phyloP scores from a whole-genome alignment of 2,797 vertebrate genomes.

The Rallus crepitans region DNA sequence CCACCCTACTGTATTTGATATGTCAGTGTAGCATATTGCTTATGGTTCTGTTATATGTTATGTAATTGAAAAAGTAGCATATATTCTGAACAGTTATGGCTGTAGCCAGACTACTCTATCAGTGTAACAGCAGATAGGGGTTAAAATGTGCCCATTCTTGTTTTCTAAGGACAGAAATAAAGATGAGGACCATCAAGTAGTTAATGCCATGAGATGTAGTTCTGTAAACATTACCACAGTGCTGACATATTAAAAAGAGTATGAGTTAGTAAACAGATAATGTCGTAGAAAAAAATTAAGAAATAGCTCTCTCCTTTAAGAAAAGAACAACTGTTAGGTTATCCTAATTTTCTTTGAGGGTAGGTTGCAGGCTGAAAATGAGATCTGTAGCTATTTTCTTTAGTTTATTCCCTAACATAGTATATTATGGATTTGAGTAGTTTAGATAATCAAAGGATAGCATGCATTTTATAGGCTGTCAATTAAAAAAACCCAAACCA shows the following conservation, averaged over 20 bases:
- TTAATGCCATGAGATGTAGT: neutral
- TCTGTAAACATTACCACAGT: neutral
- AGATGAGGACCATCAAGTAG: neutral
- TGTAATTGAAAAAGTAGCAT: neutral
- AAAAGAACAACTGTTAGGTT: neutral
- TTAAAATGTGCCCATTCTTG: neutral
- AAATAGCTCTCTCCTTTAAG: neutral
- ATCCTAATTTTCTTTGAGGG: neutral
- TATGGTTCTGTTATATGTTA: neutral
- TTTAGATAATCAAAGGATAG: neutral
- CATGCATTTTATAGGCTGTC: neutral
- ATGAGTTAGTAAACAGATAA: neutral
- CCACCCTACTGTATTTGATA: neutral
- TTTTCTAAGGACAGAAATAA: neutral
- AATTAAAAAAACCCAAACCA: neutral
- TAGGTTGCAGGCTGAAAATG: neutral
- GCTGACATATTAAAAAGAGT: neutral
- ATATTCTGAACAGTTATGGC: neutral
- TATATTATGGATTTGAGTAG: neutral
- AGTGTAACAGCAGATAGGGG: neutral
- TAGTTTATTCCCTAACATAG: neutral
- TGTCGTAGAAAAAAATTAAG: neutral
- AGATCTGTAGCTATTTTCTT: neutral
- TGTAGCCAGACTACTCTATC: neutral
- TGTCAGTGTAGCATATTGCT: neutral